Evolutionary conservation across 1,140 invertebrate species (phyloP).

Genomic region (Pseudomyrmex pallidus): DNA sequence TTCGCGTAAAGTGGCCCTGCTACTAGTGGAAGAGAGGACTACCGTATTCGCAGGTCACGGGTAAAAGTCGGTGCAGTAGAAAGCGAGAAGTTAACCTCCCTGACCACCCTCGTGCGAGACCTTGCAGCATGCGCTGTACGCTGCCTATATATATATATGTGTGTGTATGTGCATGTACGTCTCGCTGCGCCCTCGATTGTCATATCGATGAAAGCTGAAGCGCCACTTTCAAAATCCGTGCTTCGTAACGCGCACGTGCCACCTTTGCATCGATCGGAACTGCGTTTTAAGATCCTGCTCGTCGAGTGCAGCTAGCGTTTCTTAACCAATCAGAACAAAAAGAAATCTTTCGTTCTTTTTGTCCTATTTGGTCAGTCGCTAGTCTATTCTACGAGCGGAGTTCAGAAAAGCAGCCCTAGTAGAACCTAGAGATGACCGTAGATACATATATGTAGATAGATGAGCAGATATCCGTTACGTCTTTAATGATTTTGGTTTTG

Average conservation of each 20-base stretch:
- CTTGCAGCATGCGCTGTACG: conserved; percentile 25
- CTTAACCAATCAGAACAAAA: no score
- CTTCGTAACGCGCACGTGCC: neutral
- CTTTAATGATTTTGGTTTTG: no score
- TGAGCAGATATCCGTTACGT: no score
- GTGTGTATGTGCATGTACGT: neutral
- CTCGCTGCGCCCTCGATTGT: conserved; percentile 30
- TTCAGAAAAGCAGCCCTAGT: no score
- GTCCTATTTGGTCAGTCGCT: no score
- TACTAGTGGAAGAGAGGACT: neutral
- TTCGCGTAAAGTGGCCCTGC: neutral
- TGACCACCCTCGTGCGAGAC: conserved; percentile 67
- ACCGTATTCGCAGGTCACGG: conserved; percentile 26
- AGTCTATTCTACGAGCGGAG: no score
- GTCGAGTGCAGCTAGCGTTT: no score
- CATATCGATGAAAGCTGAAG: conserved; percentile 38
- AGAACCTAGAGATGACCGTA: no score
- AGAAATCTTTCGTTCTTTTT: no score
- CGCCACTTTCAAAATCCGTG: conserved; percentile 42
- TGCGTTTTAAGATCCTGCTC: no score
- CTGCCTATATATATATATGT: conserved; percentile 1
- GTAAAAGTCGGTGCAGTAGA: conserved; percentile 23
- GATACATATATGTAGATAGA: no score
- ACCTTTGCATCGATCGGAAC: no score
- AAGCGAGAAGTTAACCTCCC: conserved; percentile 68